Base-by-base conservation (phyloP, 2,797 vertebrate species). In the Manis crassicaudata region DNA sequence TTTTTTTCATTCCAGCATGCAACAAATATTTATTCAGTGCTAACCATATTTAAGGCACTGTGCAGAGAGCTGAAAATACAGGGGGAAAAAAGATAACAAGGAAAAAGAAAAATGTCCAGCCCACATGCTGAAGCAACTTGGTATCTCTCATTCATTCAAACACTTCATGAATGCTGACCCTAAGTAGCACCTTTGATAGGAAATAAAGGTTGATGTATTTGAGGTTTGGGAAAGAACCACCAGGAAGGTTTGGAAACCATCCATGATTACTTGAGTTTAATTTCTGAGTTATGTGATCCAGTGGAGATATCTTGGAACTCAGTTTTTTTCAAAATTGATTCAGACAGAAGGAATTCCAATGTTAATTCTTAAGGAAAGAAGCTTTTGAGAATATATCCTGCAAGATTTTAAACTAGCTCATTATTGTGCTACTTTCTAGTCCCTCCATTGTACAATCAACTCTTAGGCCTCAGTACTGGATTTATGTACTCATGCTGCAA, bases 311-410 rank as follows among this genome's bases (percentile, higher is more conserved):
- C 83, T 91, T 11, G 43, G 8, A 77, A 50, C 46, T 77, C 35
- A 8, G 7, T 79, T 86, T 35, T 70, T 73, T 94, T 63, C 32
- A 60, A 68, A 75, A 63, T 70, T 65, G 6, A 9, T 77, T 91
- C 17, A 65, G 58, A 68, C 81, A 76, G 67, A 43, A 90, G 83
- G 52, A 95, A 72, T 93, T 83, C 10, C 58, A 94, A 87, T 23
- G 52, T 52, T 87, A 80, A 52, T 91, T 94, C 43, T 91, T 88
- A 92, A 72, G 20, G 29, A 85, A 93, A 88, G 20, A 82, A n/a
- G 10, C n/a, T 43, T 91, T 81, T 67, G 40, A 92, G 27, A 50
- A 68, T 40, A 43, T 35, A 83, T 85, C 67, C 27, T 35, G 32
- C 50, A 62, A 80, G 40, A 35, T 81, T 92, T 90, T 10, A 88